Conservation (phyloP, 2,113 vertebrate species). For the Heteronetta atricapilla region DNA sequence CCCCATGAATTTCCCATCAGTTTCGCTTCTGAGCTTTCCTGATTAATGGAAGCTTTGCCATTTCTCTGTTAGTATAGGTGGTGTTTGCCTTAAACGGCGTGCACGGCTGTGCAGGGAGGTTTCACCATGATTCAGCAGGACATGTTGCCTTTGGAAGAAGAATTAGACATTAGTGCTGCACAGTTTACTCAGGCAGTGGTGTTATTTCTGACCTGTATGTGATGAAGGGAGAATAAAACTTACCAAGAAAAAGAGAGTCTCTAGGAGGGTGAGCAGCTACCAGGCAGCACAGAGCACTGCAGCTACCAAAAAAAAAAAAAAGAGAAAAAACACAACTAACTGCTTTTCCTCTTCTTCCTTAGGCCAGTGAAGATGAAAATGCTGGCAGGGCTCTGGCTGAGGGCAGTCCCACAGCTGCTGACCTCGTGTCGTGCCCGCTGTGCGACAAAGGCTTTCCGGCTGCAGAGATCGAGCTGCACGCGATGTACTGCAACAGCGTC, state of each 20-base stretch:
- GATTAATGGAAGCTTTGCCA: slow-evolving; percentile 52
- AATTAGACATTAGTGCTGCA: slow-evolving; percentile 47
- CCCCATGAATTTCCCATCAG: slow-evolving; percentile 57
- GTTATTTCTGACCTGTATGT: slow-evolving; percentile 26
- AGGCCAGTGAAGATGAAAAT: slow-evolving; percentile 68
- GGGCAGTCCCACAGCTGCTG: slow-evolving; percentile 3
- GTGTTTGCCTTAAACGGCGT: slow-evolving; percentile 60
- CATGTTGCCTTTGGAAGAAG: slow-evolving; percentile 68
- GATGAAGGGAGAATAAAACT: slow-evolving; percentile 53
- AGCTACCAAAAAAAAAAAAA: background rate
- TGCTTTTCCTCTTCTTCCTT: slow-evolving; percentile 18
- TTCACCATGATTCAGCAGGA: slow-evolving; percentile 60
- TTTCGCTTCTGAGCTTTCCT: slow-evolving; percentile 57
- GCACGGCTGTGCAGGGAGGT: slow-evolving; percentile 41
- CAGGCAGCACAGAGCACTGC: background rate
- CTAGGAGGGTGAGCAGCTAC: background rate
- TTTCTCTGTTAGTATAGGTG: slow-evolving; percentile 9
- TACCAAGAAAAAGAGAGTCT: slow-evolving; percentile 1
- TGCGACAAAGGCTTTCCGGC: slow-evolving; percentile 82
- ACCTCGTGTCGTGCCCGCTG: slow-evolving; percentile 82
- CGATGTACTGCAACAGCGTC: slow-evolving; percentile 87
- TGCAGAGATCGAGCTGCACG: slow-evolving; percentile 84
- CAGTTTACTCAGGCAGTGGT: slow-evolving; percentile 20
- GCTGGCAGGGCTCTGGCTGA: slow-evolving; percentile 5
- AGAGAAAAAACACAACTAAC: background rate